Base-by-base conservation (phyloP, 2,113 vertebrate species). In the Ciconia stormi region DNA sequence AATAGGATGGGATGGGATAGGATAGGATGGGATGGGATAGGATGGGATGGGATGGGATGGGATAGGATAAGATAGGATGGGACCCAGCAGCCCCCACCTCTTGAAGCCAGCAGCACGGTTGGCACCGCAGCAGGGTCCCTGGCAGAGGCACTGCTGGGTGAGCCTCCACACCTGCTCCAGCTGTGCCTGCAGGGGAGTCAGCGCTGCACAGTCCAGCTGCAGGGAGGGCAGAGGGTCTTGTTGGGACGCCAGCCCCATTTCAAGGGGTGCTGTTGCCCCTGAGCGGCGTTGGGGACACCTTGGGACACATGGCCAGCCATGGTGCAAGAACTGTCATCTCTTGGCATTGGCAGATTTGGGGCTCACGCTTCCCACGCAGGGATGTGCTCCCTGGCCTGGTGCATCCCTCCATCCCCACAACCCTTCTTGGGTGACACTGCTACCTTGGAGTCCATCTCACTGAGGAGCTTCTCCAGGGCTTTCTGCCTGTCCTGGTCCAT, bases 401-500 rank as follows among this genome's bases (percentile, higher is more conserved):
- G 34, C 26, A 15, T 55, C 47, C 36, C 22, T 65, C 34, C 18
- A 7, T 46, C 55, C 46, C 29, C 30, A 29, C 49, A 42, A n/a
- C 29, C 29, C 42, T 70, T 36, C 56, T 47, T 4, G 2, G 69
- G 59, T 29, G 55, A 65, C 17, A 22, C 21, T 36, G 56, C 59
- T 78, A 97, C 98, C 97, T 98, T 98, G 67, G 95, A 94, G 81
- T 73, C 91, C 74, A 97, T 36, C 30, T 96, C 66, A 0, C 85
- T 96, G 56, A 89, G 78, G 40, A 98, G 82, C 46, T 97, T 93
- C 55, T 96, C 94, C 61, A 97, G 15, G 4, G 82, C 61, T 62
- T 97, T 98, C 79, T 96, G 95, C 96, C 96, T 98, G 81, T 97
- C 93, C 8, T 95, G 71, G 46, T 97, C 97, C 1, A 97, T 66